phyloP scores from a whole-genome alignment of 1,140 invertebrate species.

The Leptopilina clavipes region DNA sequence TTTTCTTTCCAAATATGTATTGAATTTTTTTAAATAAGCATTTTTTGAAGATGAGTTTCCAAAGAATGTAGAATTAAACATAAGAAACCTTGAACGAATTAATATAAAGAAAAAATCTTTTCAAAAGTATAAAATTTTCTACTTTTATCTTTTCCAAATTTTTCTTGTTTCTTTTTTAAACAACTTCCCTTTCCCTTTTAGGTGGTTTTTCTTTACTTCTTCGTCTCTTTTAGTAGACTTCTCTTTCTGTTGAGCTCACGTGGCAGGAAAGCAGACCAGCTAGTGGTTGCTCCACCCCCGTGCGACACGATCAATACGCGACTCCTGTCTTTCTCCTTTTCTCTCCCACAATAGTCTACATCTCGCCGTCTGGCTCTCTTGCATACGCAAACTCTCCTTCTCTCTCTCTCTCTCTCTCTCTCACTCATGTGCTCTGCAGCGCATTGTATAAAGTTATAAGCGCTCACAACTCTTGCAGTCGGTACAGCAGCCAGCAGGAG shows the following conservation, averaged over 20 bases:
- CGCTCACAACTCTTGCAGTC: conserved; percentile 50
- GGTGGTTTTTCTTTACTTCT: conserved; percentile 44
- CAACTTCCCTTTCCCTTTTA: conserved; percentile 38
- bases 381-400: neutral
- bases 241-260: conserved; percentile 52
- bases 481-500: conserved; percentile 56
- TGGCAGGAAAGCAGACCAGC: conserved; percentile 63
- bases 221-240: conserved; percentile 46
- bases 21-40: neutral
- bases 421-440: conserved; percentile 40
- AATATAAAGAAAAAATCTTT: conserved; percentile 9
- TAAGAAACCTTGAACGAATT: neutral
- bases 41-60: neutral
- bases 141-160: conserved; percentile 22
- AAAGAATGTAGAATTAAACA: neutral
- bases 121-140: neutral
- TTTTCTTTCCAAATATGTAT: neutral
- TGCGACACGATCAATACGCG: conserved; percentile 73
- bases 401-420: conserved; percentile 47
- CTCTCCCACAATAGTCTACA: conserved; percentile 39
- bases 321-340: conserved; percentile 56
- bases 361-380: conserved; percentile 36
- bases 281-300: conserved; percentile 71
- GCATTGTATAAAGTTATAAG: conserved; percentile 44
- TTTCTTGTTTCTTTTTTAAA: conserved; percentile 34